phyloP scores from a whole-genome alignment of 2,113 vertebrate genomes.

The Suncus etruscus region DNA sequence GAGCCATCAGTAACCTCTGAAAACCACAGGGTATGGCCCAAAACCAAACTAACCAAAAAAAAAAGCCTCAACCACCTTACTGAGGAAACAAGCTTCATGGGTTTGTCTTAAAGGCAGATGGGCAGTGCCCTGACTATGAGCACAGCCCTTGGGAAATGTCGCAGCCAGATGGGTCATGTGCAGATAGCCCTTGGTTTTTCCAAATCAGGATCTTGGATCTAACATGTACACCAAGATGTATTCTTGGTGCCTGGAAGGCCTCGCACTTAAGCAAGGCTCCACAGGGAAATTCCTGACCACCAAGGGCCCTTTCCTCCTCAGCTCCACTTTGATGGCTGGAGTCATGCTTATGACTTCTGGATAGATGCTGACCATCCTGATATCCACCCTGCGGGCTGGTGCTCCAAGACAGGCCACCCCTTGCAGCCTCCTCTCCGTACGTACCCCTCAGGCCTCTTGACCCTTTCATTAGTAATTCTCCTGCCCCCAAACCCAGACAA shows the following conservation, averaged over 20 bases:
- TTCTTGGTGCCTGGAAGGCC: constrained; percentile 36
- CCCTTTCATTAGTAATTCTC: not conserved
- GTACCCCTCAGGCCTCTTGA: constrained; percentile 17
- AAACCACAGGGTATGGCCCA: no score
- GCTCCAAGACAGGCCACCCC: constrained; percentile 94
- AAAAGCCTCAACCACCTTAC: constrained; percentile 6
- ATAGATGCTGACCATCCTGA: constrained; percentile 96
- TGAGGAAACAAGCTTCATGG: not conserved
- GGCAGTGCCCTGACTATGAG: not conserved
- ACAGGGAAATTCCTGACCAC: constrained; percentile 34
- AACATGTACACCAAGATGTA: not conserved
- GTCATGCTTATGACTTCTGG: constrained; percentile 97
- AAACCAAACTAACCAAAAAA: no score
- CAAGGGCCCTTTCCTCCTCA: constrained; percentile 76
- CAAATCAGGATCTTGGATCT: constrained; percentile 22
- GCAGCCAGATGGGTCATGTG: not conserved
- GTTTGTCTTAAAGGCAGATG: not conserved
- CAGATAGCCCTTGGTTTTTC: not conserved
- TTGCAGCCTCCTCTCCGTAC: constrained; percentile 93
- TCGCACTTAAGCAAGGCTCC: not conserved
- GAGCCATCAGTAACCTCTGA: no score
- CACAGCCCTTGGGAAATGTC: not conserved
- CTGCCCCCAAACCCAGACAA: not conserved
- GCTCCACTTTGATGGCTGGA: constrained; percentile 99
- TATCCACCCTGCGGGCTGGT: constrained; percentile 97